These are phyloP conservation scores for Heliothis subflexa DNA, from an alignment of 1,140 invertebrate genomes.

Conservation along the genomic window DNA sequence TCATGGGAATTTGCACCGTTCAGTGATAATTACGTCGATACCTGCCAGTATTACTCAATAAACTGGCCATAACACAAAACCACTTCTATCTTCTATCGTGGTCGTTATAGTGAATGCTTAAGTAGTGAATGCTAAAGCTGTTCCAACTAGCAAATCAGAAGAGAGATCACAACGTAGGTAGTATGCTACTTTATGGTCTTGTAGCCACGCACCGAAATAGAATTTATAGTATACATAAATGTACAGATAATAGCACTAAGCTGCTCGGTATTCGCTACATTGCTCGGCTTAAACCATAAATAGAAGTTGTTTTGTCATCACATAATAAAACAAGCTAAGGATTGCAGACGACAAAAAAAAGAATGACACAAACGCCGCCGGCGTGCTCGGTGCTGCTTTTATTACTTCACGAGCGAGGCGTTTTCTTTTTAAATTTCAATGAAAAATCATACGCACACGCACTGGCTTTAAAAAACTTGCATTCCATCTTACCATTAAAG, in stretches of 20 bases:
- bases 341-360: conserved; percentile 70
- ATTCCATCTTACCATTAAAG: conserved; percentile 73
- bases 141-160: not conserved
- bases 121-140: conserved; percentile 1
- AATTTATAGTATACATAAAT: conserved; percentile 40
- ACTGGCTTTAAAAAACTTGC: conserved; percentile 70
- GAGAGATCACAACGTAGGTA: conserved; percentile 16
- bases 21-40: conserved; percentile 2
- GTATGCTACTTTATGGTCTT: conserved; percentile 21
- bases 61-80: not conserved
- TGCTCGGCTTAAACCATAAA: conserved; percentile 49
- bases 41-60: conserved; percentile 13
- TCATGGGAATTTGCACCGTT: conserved; percentile 62
- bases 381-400: conserved; percentile 67
- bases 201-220: conserved; percentile 30
- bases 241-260: conserved; percentile 39
- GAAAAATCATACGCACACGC: conserved; percentile 77
- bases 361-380: conserved; percentile 62
- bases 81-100: not conserved
- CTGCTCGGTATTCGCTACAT: conserved; percentile 44
- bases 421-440: conserved; percentile 82
- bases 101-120: not conserved
- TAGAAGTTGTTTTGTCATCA: conserved; percentile 62
- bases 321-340: conserved; percentile 68
- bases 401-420: conserved; percentile 59